Evolutionary conservation across 1,140 invertebrate genomes (phyloP).

Genomic region (Drosophila rufa): DNA sequence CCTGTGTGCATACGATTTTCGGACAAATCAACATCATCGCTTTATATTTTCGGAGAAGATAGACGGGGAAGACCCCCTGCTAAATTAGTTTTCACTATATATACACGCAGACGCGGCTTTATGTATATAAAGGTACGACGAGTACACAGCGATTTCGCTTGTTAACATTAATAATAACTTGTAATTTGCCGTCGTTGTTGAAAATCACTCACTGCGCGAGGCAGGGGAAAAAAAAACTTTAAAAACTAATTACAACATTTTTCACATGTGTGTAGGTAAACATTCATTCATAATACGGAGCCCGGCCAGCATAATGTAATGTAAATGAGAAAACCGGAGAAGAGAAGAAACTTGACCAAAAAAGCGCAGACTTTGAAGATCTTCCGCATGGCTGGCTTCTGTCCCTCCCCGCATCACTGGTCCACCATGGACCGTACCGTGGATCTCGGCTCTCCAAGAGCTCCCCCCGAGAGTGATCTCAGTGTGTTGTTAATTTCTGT

Average conservation of each 20-base stretch:
- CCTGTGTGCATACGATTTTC: slow-evolving; percentile 34
- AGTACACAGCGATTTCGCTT: slow-evolving; percentile 73
- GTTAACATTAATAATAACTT: slow-evolving; percentile 83
- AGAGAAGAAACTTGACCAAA: slow-evolving; percentile 44
- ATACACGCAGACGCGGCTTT: slow-evolving; percentile 2
- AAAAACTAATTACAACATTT: slow-evolving; percentile 84
- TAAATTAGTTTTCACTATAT: slow-evolving; percentile 73
- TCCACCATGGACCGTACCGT: slow-evolving; percentile 13
- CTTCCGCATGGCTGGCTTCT: slow-evolving; percentile 70
- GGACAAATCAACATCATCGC: slow-evolving; percentile 45
- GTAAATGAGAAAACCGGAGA: slow-evolving; percentile 70
- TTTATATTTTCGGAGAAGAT: background rate
- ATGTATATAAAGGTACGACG: slow-evolving; percentile 8
- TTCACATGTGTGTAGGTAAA: slow-evolving; percentile 76
- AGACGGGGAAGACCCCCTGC: slow-evolving; percentile 50
- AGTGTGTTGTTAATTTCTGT: slow-evolving; percentile 83
- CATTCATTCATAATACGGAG: slow-evolving; percentile 76
- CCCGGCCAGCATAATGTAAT: slow-evolving; percentile 75
- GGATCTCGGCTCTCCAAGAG: slow-evolving; percentile 23
- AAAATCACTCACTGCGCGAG: slow-evolving; percentile 64
- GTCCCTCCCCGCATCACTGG: slow-evolving; percentile 11
- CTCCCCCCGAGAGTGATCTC: slow-evolving; percentile 43
- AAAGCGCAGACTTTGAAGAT: slow-evolving; percentile 75
- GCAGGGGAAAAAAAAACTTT: slow-evolving; percentile 21
- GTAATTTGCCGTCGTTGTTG: slow-evolving; percentile 81